Evolutionary conservation across 2,113 vertebrate genomes (phyloP).

Genomic region (Cygnus atratus): DNA sequence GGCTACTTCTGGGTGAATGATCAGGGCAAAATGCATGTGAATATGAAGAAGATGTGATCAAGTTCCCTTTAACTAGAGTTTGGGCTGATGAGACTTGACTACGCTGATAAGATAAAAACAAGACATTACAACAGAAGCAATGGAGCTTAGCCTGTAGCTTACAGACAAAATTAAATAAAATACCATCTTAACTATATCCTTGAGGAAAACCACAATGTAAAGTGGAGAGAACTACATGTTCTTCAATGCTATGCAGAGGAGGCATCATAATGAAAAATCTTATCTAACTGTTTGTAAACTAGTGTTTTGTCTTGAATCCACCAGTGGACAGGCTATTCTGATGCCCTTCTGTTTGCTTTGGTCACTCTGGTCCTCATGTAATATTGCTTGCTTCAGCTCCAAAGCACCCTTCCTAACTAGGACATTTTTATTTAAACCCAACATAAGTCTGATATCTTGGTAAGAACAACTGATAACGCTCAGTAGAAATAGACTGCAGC

Average conservation of each 20-base stretch:
- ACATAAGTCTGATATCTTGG: background rate
- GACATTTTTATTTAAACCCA: background rate
- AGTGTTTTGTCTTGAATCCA: slow-evolving; percentile 28
- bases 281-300: slow-evolving; percentile 70
- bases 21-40: background rate
- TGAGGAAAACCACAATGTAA: slow-evolving; percentile 20
- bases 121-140: slow-evolving; percentile 8
- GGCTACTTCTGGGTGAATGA: background rate
- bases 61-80: background rate
- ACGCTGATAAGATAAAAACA: slow-evolving; percentile 24
- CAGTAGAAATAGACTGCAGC: background rate
- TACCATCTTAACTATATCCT: slow-evolving; percentile 34
- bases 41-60: background rate
- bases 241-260: background rate
- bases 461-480: slow-evolving; percentile 4
- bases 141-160: background rate
- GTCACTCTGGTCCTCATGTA: background rate
- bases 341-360: slow-evolving; percentile 39
- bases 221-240: background rate
- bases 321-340: slow-evolving; percentile 38
- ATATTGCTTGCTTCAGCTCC: slow-evolving; percentile 1
- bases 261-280: slow-evolving; percentile 48
- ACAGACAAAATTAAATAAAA: slow-evolving; percentile 1
- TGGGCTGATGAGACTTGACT: background rate
- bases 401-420: background rate